These are phyloP conservation scores for Coenobita brevimanus DNA, from an alignment of 1,140 invertebrate species.

Conservation along the genomic window DNA sequence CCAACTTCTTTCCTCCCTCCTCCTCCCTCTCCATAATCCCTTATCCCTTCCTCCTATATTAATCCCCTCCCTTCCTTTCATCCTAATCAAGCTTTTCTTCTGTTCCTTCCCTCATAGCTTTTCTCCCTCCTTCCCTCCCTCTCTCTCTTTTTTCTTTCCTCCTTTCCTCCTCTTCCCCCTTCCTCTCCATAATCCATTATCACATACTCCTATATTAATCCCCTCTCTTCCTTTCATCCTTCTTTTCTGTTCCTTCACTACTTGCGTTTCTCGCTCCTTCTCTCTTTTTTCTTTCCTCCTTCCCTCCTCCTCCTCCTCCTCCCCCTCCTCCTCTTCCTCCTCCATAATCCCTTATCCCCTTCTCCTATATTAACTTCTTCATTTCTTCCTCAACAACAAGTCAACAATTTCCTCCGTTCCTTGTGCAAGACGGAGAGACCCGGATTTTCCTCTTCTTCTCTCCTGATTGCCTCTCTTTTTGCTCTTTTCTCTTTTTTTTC, in stretches of 20 bases:
- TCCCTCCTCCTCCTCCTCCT: too few species aligned
- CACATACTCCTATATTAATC: too few species aligned
- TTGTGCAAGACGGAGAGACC: too few species aligned
- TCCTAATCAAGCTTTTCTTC: not conserved
- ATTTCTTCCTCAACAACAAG: too few species aligned
- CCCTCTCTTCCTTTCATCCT: not conserved
- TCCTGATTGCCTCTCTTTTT: too few species aligned
- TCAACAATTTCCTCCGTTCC: too few species aligned
- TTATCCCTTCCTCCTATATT: not conserved
- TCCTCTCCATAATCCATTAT: not conserved
- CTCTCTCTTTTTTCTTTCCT: not conserved
- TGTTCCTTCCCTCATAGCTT: not conserved
- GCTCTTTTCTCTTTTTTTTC: too few species aligned
- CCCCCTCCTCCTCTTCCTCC: too few species aligned
- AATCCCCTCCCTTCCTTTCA: not conserved
- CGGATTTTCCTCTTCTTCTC: too few species aligned
- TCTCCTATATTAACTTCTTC: too few species aligned
- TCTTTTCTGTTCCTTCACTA: not conserved
- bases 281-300: too few species aligned
- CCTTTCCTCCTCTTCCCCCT: not conserved
- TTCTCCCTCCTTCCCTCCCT: not conserved
- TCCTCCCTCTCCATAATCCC: not conserved
- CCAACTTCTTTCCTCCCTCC: not conserved
- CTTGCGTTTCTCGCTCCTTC: not conserved
- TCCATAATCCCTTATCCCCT: too few species aligned